These are phyloP conservation scores for Ranitomeya variabilis DNA, from an alignment of 2,113 vertebrate species.

Conservation along the genomic window DNA sequence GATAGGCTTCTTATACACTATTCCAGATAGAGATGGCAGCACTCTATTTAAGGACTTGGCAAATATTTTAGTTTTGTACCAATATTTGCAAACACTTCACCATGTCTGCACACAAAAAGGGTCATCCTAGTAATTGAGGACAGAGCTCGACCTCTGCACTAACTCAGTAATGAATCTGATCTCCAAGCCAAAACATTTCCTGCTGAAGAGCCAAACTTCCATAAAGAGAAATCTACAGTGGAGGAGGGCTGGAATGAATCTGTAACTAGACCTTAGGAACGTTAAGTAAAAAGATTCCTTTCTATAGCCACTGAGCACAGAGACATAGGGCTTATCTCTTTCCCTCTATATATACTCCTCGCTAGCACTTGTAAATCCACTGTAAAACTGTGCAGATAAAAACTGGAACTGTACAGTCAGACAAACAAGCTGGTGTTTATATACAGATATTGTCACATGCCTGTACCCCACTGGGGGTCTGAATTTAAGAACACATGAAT, in stretches of 20 bases:
- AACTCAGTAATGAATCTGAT: conserved; percentile 56
- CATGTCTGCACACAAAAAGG: conserved; percentile 42
- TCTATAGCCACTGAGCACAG: conserved; percentile 46
- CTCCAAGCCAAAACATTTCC: conserved; percentile 54
- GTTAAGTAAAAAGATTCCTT: conserved; percentile 58
- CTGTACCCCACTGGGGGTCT: neutral
- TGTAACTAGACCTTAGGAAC: conserved; percentile 57
- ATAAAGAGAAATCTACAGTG: conserved; percentile 55
- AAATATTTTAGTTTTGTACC: conserved; percentile 1
- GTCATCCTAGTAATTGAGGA: conserved; percentile 37
- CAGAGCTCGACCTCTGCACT: conserved; percentile 48
- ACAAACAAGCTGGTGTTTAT: conserved; percentile 13
- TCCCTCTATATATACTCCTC: conserved; percentile 54
- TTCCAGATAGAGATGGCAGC: conserved; percentile 12
- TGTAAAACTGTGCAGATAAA: conserved; percentile 45
- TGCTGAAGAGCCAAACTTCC: conserved; percentile 54
- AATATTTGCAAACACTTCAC: conserved; percentile 58
- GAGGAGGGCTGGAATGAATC: conserved; percentile 40
- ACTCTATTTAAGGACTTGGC: neutral
- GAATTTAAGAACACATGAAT: neutral
- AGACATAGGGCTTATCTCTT: conserved; percentile 52
- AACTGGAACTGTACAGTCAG: conserved; percentile 4
- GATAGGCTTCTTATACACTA: neutral
- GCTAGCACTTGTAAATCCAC: conserved; percentile 49
- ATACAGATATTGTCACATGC: conserved; percentile 1